Percentiles rank a stretch among this genome's conserved stretches.
Conservation (phyloP, 2,113 vertebrate species). For the Lipotes vexillifer region DNA sequence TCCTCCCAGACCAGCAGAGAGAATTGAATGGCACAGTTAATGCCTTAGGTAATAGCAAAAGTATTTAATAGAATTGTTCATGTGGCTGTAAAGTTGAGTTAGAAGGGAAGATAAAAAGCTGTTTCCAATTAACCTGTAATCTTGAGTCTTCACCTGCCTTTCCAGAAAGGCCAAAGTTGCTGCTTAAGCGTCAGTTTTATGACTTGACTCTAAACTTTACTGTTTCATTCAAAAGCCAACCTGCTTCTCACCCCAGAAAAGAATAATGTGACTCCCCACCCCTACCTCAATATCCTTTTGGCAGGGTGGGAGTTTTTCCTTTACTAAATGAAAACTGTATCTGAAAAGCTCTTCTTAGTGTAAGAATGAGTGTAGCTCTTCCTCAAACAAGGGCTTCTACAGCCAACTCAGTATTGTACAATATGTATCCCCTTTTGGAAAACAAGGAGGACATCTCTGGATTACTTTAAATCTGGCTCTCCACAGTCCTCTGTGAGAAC, state of each 20-base stretch:
- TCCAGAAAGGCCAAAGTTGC: neutral
- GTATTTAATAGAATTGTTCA: neutral
- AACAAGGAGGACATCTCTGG: neutral
- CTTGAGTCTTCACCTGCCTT: neutral
- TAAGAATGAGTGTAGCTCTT: neutral
- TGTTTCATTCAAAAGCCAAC: neutral
- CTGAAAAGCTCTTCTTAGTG: neutral
- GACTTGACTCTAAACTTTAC: neutral
- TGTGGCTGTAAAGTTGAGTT: neutral
- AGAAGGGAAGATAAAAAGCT: neutral
- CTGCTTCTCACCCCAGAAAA: neutral
- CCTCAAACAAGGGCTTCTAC: neutral
- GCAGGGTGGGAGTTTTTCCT: neutral
- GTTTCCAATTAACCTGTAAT: neutral
- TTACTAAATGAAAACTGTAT: neutral
- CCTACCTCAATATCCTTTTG: neutral
- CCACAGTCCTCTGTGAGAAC: neutral
- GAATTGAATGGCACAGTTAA: neutral
- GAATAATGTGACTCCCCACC: neutral
- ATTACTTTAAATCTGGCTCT: slow-evolving; percentile 13
- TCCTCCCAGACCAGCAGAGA: neutral
- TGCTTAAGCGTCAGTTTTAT: neutral
- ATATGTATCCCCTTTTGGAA: neutral
- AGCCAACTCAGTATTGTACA: neutral
- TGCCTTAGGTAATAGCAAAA: neutral